Conservation (phyloP, 2,888 invertebrate genomes). For the Argyresthia albistria region DNA sequence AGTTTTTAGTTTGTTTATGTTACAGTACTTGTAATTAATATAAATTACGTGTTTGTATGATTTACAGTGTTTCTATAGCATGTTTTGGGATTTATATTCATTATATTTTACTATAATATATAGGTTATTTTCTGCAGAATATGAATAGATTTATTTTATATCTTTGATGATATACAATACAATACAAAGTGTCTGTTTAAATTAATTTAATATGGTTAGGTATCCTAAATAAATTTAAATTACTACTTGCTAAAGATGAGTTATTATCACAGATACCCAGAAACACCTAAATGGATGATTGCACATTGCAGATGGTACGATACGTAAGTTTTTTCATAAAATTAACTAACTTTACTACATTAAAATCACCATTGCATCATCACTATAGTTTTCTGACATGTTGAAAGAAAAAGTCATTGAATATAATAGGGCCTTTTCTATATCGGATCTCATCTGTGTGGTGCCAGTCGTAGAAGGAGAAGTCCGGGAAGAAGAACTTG, state of each 20-base stretch:
- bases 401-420: slow-evolving; percentile 66
- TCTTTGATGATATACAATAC: too few relatives aligned
- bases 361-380: neutral
- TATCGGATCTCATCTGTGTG: slow-evolving; percentile 63
- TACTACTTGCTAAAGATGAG: too few relatives aligned
- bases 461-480: slow-evolving; percentile 78
- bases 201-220: too few relatives aligned
- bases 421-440: slow-evolving; percentile 61
- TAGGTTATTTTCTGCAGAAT: neutral
- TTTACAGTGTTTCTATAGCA: slow-evolving; percentile 60
- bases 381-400: slow-evolving; percentile 55
- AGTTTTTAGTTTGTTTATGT: slow-evolving; percentile 23
- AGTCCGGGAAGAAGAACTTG: slow-evolving; percentile 87
- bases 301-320: too few relatives aligned
- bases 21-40: slow-evolving; percentile 43
- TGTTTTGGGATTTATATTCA: slow-evolving; percentile 35
- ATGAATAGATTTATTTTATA: too few relatives aligned
- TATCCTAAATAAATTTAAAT: too few relatives aligned
- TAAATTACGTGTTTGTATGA: slow-evolving; percentile 51
- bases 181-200: too few relatives aligned
- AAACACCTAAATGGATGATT: too few relatives aligned
- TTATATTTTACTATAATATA: slow-evolving; percentile 10
- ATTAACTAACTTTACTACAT: too few relatives aligned
- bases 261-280: too few relatives aligned
- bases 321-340: too few relatives aligned